Evolutionary conservation across 2,113 vertebrate genomes (phyloP), one percentile per base, ranked within the genome.

Genomic region (Cryptotis parvus): DNA sequence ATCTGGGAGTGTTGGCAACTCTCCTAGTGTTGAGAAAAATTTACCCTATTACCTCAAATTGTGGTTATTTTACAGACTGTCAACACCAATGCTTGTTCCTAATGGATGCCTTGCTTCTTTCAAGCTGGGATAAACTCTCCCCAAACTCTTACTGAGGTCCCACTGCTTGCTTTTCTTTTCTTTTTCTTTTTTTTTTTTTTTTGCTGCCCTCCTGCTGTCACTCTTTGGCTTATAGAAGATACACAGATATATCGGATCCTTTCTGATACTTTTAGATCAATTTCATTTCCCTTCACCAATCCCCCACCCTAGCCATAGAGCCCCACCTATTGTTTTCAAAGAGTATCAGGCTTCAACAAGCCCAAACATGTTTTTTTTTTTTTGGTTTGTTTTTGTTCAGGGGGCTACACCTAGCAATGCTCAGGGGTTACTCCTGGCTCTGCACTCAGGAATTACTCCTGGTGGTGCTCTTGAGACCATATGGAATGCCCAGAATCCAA

Each of bases 41-140:
- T 79, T 90, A 96, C 88, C 94, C 79, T 87, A 75, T 95, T 96
- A 94, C 35, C 90, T 95, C 94, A 91, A 96, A 97, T 87, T 94
- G 93, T 96, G 96, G 94, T 97, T 87, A 97, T 97, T 98, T 96
- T 91, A 92, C 84, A 95, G 85, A 97, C 95, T 91, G 95, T 78
- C 91, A 92, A 93, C 93, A 97, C 91, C 65, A 86, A 89, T 84
- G 96, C 95, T 95, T 96, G 92, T 91, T 95, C 91, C 93, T 97
- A 96, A 97, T 93, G 92, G 96, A 97, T 96, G 93, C 85, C 96
- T 97, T 95, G 92, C 95, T 89, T 94, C 93, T 55, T 81, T 97
- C 95, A 97, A 95, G 96, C 95, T 97, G 91, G 76, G 93, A 96
- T 96, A 97, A 97, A 96, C 89, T 95, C 79, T 77, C 90, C 90